Evolutionary conservation across 2,797 vertebrate genomes (phyloP), one percentile per base, ranked within the genome.

Genomic region (Siniperca obscura): DNA sequence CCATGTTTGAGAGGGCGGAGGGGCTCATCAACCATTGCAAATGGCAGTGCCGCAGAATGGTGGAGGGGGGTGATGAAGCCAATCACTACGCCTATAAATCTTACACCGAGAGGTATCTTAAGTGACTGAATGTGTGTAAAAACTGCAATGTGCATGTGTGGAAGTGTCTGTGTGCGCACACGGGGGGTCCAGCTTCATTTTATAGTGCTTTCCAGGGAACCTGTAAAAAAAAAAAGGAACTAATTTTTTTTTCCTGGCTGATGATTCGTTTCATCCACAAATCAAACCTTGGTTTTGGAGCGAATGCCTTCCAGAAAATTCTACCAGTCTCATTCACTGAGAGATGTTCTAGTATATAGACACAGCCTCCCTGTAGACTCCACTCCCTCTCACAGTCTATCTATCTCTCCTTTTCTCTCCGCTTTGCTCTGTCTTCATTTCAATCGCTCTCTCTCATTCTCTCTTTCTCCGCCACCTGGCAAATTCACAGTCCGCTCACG

Each of bases 401-500:
- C 90, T 79, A 69, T 90, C 90, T 85, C 91, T 83, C 82, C 77
- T 92, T 92, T 92, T 89, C 92, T 88, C 90, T 91, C 90, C 70
- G 86, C 91, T 94, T 92, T 87, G 87, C 92, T 90, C 93, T 78
- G 83, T 91, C 88, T 92, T 91, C 81, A 76, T 88, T 87, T 90
- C 90, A 86, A 87, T 90, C 85, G 55, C 88, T 81, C 87, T 79
- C 86, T 90, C 91, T 89, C 84, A 70, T 86, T 91, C 90, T 93
- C 89, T 94, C 89, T 94, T 93, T 93, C 89, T 67, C 87, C 92
- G 91, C 96, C 96, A 96, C 96, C 96, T 96, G 96, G 95, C 94
- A 95, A 95, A 96, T 96, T 96, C 95, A 95, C 94, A 96, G 95
- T 96, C 96, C 87, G 76, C 95, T 96, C 96, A 96, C 96, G 96